phyloP scores from a whole-genome alignment of 2,113 vertebrate genomes.

The Machaerirhynchus nigripectus region DNA sequence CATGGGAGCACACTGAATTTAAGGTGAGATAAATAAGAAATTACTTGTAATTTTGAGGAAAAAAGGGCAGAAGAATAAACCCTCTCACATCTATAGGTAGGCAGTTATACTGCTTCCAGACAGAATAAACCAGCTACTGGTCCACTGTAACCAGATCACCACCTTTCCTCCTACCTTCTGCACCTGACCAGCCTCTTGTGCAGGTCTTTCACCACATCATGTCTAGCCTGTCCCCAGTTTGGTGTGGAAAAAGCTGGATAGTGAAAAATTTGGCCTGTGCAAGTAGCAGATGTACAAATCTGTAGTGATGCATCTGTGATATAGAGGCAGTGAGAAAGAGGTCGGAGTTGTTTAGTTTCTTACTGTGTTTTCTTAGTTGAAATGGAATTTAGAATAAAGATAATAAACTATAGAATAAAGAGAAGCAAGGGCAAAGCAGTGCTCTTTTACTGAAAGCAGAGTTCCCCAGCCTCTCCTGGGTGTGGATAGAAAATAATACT shows the following conservation, averaged over 20 bases:
- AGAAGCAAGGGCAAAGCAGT: neutral
- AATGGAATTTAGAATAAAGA: neutral
- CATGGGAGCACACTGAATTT: neutral
- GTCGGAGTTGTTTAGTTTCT: rapidly evolving
- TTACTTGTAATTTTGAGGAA: neutral
- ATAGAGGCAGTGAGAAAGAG: neutral
- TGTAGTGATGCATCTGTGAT: neutral
- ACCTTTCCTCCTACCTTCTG: neutral
- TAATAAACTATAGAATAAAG: no score
- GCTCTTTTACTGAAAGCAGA: neutral
- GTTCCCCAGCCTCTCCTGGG: neutral
- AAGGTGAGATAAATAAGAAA: neutral
- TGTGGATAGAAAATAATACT: neutral
- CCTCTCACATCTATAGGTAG: neutral
- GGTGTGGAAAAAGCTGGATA: neutral
- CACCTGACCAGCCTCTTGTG: neutral
- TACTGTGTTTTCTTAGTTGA: neutral
- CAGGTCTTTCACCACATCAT: neutral
- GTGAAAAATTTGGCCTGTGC: neutral
- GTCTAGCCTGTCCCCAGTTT: neutral
- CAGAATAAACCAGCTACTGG: neutral
- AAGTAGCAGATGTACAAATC: neutral
- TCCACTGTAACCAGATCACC: neutral
- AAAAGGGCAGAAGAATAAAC: neutral
- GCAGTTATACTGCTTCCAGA: neutral